Conservation (phyloP, 2,113 vertebrate species). For the Labeo rohita region DNA sequence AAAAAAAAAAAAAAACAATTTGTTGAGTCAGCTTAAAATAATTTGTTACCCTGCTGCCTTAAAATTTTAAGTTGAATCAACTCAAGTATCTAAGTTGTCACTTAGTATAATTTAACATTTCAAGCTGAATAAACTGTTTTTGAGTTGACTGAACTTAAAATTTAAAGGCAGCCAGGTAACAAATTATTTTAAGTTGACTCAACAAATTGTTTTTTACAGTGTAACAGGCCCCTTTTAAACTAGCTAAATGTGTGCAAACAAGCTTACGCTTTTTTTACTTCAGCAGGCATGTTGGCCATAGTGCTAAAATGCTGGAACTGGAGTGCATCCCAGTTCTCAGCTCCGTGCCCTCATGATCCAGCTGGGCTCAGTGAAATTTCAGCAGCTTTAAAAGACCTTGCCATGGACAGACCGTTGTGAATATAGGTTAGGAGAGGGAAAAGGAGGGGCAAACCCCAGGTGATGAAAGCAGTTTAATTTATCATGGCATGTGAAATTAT, state of each 20-base stretch:
- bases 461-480: slow-evolving; percentile 41
- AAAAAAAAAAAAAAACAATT: no score
- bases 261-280: neutral
- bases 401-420: slow-evolving; percentile 19
- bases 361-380: slow-evolving; percentile 62
- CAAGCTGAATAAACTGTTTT: no score
- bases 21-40: no score
- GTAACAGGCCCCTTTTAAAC: neutral
- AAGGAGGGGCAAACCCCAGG: slow-evolving; percentile 60
- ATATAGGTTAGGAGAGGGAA: slow-evolving; percentile 64
- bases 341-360: slow-evolving; percentile 41
- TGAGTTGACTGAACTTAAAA: no score
- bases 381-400: slow-evolving; percentile 42
- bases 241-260: neutral
- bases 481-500: neutral
- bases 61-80: no score
- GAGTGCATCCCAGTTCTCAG: slow-evolving; percentile 14
- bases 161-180: no score
- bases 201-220: no score
- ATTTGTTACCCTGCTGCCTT: no score
- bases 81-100: no score
- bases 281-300: neutral
- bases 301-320: slow-evolving; percentile 1
- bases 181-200: no score
- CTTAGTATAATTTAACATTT: no score